phyloP scores from a whole-genome alignment of 2,797 vertebrate species.

The Monodelphis domestica region DNA sequence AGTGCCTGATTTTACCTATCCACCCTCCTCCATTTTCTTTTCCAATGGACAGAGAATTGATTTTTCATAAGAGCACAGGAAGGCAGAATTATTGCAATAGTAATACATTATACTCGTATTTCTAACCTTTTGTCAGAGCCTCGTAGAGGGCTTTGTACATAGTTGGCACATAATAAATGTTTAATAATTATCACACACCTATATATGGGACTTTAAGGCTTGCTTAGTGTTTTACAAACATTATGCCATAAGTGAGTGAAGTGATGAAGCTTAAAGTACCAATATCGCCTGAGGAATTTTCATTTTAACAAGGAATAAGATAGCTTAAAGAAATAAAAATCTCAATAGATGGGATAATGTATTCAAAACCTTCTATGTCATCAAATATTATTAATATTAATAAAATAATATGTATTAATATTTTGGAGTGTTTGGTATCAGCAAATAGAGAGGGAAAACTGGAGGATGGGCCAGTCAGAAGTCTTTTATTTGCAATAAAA shows the following conservation, averaged over 20 bases:
- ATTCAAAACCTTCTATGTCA: neutral
- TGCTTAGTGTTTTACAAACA: neutral
- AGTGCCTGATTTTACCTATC: neutral
- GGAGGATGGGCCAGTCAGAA: neutral
- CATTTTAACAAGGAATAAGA: neutral
- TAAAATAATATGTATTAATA: neutral
- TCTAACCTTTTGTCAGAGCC: neutral
- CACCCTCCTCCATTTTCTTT: neutral
- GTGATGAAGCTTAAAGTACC: neutral
- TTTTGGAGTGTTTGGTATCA: neutral
- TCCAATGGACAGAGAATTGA: neutral
- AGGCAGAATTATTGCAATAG: neutral
- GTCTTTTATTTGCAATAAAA: neutral
- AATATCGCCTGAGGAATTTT: neutral
- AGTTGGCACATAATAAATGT: neutral
- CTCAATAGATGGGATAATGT: neutral
- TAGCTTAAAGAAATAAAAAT: neutral
- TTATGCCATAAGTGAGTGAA: neutral
- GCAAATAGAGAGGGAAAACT: neutral
- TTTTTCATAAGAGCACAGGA: slow-evolving; percentile 20
- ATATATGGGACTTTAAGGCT: neutral
- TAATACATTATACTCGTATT: neutral
- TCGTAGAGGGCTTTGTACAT: neutral
- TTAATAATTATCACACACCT: neutral
- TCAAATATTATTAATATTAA: neutral